Evolutionary conservation across 1,140 invertebrate genomes (phyloP), one percentile per base, ranked within the genome.

Genomic region (Pentalonia nigronervosa): DNA sequence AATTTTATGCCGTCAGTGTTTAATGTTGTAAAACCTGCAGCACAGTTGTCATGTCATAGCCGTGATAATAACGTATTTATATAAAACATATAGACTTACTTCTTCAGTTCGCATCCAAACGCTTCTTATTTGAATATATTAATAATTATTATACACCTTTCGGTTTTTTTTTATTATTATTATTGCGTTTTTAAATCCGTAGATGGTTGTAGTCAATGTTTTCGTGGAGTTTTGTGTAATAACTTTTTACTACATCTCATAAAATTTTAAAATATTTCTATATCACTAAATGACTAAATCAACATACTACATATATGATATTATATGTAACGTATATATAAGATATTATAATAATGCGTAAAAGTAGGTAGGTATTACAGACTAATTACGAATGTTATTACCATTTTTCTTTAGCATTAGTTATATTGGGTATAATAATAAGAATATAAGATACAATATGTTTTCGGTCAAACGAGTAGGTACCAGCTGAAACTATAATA

Each of bases 111-210:
- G 21, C 36, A 45, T 25, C 41, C 23, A 45, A 87, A 48, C 45
- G 30, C 25, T n/a, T 50, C 86, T 87, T 47, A n/a, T 87, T 48
- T 47, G 45, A 87, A 87, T 87, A 87, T 17, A 87, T 87, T 87
- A 67, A n/a, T n/a, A 8, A n/a, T n/a, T 53, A n/a, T 87, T 45
- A 20, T 14, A 17, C 11, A 20, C 84, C 30, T n/a, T 67, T 9
- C 0, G 25, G 25, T 11, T 30, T 60, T 60, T n/a, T 60, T 60
- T 30, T 60, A 56, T 60, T 30, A 60, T 60, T 60, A 30, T 60
- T 60, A 60, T 60, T 60, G 25, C 56, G 60, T n/a, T 67, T 67
- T 67, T n/a, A n/a, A 14, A 67, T 67, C 60, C 60, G 60, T n/a
- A 67, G 30, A 67, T 67, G 14, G 30, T 67, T 67, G 30, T 67